A percentile compares a stretch with the other conserved stretches of the same genome.
Conservation (phyloP, 2,113 vertebrate genomes). For the Perccottus glenii region DNA sequence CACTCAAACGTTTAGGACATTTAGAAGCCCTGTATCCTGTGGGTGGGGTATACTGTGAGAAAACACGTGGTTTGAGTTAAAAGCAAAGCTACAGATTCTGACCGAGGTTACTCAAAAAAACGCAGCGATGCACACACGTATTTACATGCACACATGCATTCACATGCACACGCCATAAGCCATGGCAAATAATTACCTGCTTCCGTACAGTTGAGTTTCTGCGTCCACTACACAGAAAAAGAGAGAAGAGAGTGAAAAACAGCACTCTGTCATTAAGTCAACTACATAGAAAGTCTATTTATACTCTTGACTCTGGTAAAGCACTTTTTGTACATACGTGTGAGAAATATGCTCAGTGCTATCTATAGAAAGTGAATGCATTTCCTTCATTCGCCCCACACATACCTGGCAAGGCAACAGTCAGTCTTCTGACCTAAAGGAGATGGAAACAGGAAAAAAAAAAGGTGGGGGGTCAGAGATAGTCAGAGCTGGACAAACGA, state of each 20-base stretch:
- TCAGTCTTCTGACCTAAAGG: conserved; percentile 92
- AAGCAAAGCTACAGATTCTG: conserved; percentile 25
- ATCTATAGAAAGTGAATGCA: conserved; percentile 32
- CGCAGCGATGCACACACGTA: background rate
- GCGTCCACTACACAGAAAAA: conserved; percentile 73
- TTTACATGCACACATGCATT: conserved; percentile 19
- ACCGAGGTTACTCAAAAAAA: conserved; percentile 18
- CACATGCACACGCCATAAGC: conserved; percentile 10
- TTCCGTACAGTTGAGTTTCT: conserved; percentile 91
- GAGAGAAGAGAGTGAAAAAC: conserved; percentile 41
- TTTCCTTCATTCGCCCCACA: conserved; percentile 67
- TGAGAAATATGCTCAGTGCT: conserved; percentile 40
- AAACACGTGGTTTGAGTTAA: conserved; percentile 33
- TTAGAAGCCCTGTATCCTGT: background rate
- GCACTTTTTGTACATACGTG: conserved; percentile 60
- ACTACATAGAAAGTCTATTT: conserved; percentile 67
- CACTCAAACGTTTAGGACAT: background rate
- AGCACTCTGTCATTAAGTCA: conserved; percentile 67
- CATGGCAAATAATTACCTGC: conserved; percentile 86
- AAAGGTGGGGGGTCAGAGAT: conserved; percentile 43
- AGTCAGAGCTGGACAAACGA: conserved; percentile 35
- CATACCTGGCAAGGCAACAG: conserved; percentile 94
- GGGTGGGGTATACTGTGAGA: conserved; percentile 6
- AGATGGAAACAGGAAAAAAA: conserved; percentile 64
- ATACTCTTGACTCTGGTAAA: conserved; percentile 53